Evolutionary conservation across 2,113 vertebrate species (phyloP).

Genomic region (Pantherophis guttatus): DNA sequence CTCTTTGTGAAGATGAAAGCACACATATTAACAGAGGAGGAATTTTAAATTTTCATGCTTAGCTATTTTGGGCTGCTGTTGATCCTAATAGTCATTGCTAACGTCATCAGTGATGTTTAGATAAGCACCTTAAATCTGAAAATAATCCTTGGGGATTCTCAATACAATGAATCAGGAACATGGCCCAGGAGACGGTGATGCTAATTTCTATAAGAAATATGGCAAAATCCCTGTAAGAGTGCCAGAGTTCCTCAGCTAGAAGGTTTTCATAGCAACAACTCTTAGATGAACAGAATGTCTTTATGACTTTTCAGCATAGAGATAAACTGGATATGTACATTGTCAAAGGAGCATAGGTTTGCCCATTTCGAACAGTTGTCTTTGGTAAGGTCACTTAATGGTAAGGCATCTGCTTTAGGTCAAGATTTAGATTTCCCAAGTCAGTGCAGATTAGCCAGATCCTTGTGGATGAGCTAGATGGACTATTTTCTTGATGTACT

Average conservation of each 20-base stretch:
- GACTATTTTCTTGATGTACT: not conserved
- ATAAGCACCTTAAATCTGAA: not conserved
- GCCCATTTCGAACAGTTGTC: not conserved
- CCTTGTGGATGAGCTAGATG: not conserved
- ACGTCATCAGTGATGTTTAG: not conserved
- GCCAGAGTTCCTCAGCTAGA: not conserved
- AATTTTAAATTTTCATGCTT: not conserved
- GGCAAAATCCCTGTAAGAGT: not conserved
- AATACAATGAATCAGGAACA: not conserved
- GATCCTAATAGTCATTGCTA: accelerated
- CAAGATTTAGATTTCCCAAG: not conserved
- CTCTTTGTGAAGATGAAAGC: not conserved
- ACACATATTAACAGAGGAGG: not conserved
- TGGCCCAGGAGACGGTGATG: not conserved
- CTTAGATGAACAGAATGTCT: not conserved
- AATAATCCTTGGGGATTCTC: not conserved
- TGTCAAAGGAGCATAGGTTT: not conserved
- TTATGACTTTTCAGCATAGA: not conserved
- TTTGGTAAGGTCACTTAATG: not conserved
- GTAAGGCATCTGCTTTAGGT: not conserved
- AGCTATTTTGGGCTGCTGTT: not conserved
- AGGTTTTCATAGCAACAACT: not conserved
- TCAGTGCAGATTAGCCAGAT: not conserved
- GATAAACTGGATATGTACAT: not conserved
- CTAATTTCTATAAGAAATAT: not conserved